Evolutionary conservation across 2,888 invertebrate genomes (phyloP).

Genomic region (Cryptus armator): DNA sequence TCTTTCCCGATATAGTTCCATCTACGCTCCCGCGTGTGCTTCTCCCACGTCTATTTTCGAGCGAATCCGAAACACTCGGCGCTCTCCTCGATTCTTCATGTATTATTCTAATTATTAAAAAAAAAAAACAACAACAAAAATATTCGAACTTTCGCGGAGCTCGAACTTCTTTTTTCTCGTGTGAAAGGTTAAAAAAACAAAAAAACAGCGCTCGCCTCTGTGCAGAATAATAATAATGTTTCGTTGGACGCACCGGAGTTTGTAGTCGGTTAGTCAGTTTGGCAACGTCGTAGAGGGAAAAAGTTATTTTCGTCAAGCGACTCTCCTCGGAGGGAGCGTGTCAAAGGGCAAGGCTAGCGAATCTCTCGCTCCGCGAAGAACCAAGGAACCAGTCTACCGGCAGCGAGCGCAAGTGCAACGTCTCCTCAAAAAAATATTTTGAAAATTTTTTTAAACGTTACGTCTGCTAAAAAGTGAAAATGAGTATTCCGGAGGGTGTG

Average conservation of each 20-base stretch:
- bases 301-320: conserved; percentile 57
- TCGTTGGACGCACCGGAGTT: not conserved
- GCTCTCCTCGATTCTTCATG: conserved; percentile 23
- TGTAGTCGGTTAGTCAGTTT: conserved; percentile 22
- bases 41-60: conserved; percentile 79
- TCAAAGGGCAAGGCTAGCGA: conserved; percentile 84
- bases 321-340: conserved; percentile 23
- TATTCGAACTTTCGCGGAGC: not conserved
- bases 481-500: conserved; percentile 91
- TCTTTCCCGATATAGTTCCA: conserved; percentile 83
- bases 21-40: conserved; percentile 68
- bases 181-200: conserved; percentile 1
- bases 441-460: not conserved
- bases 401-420: conserved; percentile 71
- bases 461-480: conserved; percentile 62
- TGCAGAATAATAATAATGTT: not conserved
- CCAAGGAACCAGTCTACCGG: conserved; percentile 74
- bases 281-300: conserved; percentile 52
- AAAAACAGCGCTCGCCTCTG: not conserved
- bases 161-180: not conserved
- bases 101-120: conserved; percentile 2
- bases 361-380: conserved; percentile 1
- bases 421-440: conserved; percentile 5
- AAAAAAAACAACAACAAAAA: not conserved
- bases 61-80: conserved; percentile 63